A percentile compares a stretch with the other conserved stretches of the same genome.
phyloP scores from a whole-genome alignment of 2,888 invertebrate genomes.

The Drosophila prostipennis region DNA sequence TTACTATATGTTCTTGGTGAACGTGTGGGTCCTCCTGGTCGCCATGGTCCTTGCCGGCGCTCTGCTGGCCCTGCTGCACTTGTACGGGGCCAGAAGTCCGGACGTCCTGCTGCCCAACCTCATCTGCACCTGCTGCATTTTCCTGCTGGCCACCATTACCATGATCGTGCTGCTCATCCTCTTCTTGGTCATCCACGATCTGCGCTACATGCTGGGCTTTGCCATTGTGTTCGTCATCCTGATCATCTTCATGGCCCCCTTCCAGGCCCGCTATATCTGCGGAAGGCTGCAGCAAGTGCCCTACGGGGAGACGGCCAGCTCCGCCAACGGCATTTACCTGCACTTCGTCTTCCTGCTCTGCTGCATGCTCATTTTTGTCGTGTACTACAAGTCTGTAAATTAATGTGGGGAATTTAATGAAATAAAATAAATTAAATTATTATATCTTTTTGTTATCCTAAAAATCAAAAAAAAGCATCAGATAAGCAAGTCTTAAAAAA shows the following conservation, averaged over 20 bases:
- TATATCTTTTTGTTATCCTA: too few species aligned
- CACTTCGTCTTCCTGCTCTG: slow-evolving; percentile 19
- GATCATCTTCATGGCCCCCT: not conserved
- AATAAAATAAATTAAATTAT: too few species aligned
- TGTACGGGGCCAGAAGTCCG: slow-evolving; percentile 38
- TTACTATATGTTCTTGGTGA: not conserved
- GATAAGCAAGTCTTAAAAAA: too few species aligned
- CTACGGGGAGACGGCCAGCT: slow-evolving; percentile 12
- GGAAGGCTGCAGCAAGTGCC: slow-evolving; percentile 40
- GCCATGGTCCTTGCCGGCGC: not conserved
- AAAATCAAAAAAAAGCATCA: too few species aligned
- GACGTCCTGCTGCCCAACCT: slow-evolving; percentile 10
- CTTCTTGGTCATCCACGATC: not conserved
- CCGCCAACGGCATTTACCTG: slow-evolving; percentile 29
- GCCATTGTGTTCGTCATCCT: slow-evolving; percentile 3
- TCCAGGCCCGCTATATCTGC: slow-evolving; percentile 14
- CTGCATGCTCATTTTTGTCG: not conserved
- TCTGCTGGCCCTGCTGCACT: slow-evolving; percentile 9
- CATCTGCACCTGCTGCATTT: slow-evolving; percentile 4
- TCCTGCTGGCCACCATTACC: slow-evolving; percentile 12
- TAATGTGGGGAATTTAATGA: too few species aligned
- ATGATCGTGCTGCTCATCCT: slow-evolving; percentile 32
- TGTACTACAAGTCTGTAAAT: not conserved
- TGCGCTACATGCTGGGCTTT: slow-evolving; percentile 9
- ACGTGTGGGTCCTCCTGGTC: accelerated